Percentiles rank a stretch among this genome's conserved stretches.
Conservation (phyloP, 2,888 invertebrate genomes). For the Caenorhabditis uteleia region DNA sequence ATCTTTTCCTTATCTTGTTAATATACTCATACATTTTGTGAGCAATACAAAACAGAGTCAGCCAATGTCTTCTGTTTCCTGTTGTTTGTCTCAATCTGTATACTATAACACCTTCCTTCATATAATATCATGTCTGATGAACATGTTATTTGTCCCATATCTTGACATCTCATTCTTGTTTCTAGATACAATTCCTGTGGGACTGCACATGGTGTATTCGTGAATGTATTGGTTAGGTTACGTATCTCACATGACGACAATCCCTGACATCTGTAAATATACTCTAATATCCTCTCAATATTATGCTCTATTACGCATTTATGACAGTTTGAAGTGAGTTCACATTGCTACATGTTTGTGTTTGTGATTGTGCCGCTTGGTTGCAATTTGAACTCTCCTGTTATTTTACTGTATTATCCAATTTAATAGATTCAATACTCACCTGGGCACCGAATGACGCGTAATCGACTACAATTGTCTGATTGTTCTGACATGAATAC, state of each 20-base stretch:
- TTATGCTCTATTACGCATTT: too few relatives aligned
- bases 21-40: constrained; percentile 11
- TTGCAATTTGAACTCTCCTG: constrained; percentile 35
- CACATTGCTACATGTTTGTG: constrained; percentile 41
- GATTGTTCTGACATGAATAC: constrained; percentile 42
- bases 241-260: constrained; percentile 41
- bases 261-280: constrained; percentile 49
- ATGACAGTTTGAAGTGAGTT: constrained; percentile 45
- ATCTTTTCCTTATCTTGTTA: neutral
- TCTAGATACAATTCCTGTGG: constrained; percentile 38
- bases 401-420: constrained; percentile 3
- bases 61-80: constrained; percentile 22
- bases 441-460: constrained; percentile 53
- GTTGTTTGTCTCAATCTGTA: constrained; percentile 32
- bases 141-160: constrained; percentile 11
- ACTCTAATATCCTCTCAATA: too few relatives aligned
- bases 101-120: constrained; percentile 38
- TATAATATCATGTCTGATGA: constrained; percentile 22
- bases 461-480: constrained; percentile 53
- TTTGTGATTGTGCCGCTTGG: constrained; percentile 8
- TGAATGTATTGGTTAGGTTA: constrained; percentile 27
- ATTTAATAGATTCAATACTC: neutral
- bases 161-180: constrained; percentile 43
- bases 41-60: constrained; percentile 14
- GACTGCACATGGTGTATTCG: constrained; percentile 42